Evolutionary conservation across 2,797 vertebrate species (phyloP), one percentile per base, ranked within the genome.

Genomic region (Oreochromis mossambicus): DNA sequence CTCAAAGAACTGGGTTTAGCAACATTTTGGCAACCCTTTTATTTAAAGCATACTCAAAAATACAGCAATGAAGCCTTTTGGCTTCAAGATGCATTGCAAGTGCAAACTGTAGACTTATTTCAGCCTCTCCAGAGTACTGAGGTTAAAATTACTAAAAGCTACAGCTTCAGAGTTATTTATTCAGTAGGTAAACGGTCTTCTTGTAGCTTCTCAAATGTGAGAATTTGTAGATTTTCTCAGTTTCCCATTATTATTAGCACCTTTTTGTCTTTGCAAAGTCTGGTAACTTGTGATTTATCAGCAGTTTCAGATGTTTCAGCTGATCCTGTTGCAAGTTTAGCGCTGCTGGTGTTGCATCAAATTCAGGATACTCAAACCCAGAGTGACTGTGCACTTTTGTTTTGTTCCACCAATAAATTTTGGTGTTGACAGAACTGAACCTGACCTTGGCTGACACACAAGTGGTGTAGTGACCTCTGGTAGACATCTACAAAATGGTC

Each of bases 401-500:
- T 46, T 36, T 75, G 50, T 85, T 51, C 21, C 79, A 75, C 50
- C 34, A 34, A 3, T 36, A 41, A 38, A 32, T 70, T 61, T 50
- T 75, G 26, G 54, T 58, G 48, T 21, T 76, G 58, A 55, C 56
- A 70, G 55, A 77, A 75, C 5, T 75, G 46, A 75, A 75, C 70
- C 70, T 58, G 77, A 92, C 77, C 81, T 61, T 83, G 82, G 34
- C 79, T 81, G 52, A 82, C 75, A 52, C 38, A 73, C 46, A 36
- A 73, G 68, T 36, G 78, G 84, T 58, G 43, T 56, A 17, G 54
- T 77, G 79, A 88, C 88, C 89, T 87, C 81, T 73, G 82, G 61
- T 86, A 88, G 89, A 92, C 83, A 26, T 88, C 73, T 63, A 52
- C 78, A 78, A 55, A 73, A 76, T 46, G 38, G 78, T 83, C 76